Evolutionary conservation across 2,113 vertebrate genomes (phyloP).

Genomic region (Erpornis zantholeuca): DNA sequence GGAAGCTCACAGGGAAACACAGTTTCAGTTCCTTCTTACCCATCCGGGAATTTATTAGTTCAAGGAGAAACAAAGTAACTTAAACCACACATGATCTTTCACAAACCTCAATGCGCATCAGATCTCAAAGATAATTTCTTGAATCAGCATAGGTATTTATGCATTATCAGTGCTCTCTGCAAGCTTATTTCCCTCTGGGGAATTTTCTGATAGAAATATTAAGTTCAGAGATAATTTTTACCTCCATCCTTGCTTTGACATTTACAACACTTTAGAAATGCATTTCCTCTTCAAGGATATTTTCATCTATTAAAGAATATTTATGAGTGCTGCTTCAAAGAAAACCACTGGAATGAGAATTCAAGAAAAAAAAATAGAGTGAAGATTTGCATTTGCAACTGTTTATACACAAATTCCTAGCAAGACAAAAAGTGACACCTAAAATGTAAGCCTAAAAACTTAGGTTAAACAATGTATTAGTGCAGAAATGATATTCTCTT

Average conservation of each 20-base stretch:
- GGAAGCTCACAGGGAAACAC: background rate
- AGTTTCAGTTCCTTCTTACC: background rate
- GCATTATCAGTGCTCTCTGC: background rate
- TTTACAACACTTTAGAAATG: background rate
- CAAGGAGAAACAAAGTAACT: background rate
- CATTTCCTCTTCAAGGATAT: slow-evolving; percentile 26
- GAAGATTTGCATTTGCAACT: background rate
- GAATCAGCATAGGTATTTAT: background rate
- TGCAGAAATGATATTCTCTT: background rate
- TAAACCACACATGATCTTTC: background rate
- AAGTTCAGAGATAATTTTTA: background rate
- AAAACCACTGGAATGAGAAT: slow-evolving; percentile 12
- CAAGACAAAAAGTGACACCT: background rate
- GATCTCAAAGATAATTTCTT: background rate
- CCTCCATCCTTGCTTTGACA: background rate
- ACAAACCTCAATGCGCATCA: background rate
- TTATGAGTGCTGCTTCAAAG: slow-evolving; percentile 29
- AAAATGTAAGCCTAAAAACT: background rate
- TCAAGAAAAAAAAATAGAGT: background rate
- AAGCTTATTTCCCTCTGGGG: background rate
- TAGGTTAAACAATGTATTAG: background rate
- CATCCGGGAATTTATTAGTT: background rate
- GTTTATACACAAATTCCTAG: background rate
- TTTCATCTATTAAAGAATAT: slow-evolving; percentile 47
- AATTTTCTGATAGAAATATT: background rate